Conservation (phyloP, 2,888 invertebrate genomes). For the Mythimna vitellina region DNA sequence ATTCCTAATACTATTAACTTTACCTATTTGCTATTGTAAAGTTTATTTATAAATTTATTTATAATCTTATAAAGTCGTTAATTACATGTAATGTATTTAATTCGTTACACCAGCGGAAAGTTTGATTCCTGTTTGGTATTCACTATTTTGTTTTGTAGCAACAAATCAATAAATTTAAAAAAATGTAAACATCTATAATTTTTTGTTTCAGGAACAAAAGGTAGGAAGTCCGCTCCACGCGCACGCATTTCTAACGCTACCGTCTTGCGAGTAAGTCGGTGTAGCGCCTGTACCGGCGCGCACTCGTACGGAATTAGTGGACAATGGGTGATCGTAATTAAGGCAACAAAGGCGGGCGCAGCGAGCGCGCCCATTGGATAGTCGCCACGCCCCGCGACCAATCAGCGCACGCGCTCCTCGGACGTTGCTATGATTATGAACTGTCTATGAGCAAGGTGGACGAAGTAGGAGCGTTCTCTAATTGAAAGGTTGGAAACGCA, state of each 20-base stretch:
- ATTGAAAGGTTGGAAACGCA: neutral
- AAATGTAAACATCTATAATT: too few relatives aligned
- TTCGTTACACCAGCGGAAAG: neutral
- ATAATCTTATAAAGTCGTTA: neutral
- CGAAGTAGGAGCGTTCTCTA: neutral
- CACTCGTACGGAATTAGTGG: constrained; percentile 34
- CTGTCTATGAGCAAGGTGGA: neutral
- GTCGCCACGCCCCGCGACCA: constrained; percentile 43
- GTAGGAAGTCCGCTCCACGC: neutral
- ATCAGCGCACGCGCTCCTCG: constrained; percentile 23
- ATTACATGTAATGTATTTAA: neutral
- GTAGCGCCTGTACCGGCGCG: constrained; percentile 18
- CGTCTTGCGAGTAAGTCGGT: neutral
- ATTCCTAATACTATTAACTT: too few relatives aligned
- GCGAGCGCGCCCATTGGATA: constrained; percentile 33
- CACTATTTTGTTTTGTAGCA: neutral
- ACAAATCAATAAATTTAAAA: too few relatives aligned
- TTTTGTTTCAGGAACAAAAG: neutral
- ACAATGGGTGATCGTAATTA: constrained; percentile 64
- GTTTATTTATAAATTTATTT: too few relatives aligned
- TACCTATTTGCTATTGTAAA: too few relatives aligned
- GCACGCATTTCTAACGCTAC: constrained; percentile 5
- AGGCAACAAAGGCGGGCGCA: constrained; percentile 59
- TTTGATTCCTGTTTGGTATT: neutral
- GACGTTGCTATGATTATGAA: neutral